phyloP scores from a whole-genome alignment of 1,140 invertebrate species.

The Gryon sp. region DNA sequence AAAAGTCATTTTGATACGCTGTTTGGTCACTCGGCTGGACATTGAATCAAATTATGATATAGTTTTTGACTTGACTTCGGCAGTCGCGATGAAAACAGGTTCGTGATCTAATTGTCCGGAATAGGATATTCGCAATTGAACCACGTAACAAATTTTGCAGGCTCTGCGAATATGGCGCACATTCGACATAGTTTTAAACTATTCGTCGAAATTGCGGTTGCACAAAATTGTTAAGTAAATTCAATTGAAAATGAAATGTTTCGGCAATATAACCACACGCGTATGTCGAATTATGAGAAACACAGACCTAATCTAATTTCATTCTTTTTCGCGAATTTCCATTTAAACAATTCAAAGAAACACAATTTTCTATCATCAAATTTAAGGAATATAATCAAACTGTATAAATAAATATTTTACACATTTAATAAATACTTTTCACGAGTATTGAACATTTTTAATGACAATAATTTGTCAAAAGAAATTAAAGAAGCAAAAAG shows the following conservation, averaged over 20 bases:
- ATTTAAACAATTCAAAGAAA: too few species aligned
- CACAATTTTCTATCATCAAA: too few species aligned
- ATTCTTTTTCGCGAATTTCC: too few species aligned
- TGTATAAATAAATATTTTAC: too few species aligned
- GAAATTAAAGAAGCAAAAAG: too few species aligned
- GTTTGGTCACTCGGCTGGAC: constrained; percentile 4
- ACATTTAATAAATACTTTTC: too few species aligned
- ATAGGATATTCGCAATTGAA: constrained; percentile 29
- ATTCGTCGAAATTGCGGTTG: constrained; percentile 1
- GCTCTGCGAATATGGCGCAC: neutral
- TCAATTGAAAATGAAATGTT: constrained; percentile 6
- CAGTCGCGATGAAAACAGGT: constrained; percentile 25
- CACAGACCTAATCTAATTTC: too few species aligned
- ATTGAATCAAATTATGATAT: constrained; percentile 31
- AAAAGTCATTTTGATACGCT: too few species aligned
- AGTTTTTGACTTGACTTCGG: constrained; percentile 6
- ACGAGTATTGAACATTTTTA: too few species aligned
- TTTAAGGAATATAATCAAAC: too few species aligned
- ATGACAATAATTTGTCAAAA: too few species aligned
- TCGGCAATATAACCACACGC: neutral
- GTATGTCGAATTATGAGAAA: neutral
- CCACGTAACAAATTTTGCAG: constrained; percentile 31
- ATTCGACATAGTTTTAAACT: constrained; percentile 1
- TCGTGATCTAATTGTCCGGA: constrained; percentile 30
- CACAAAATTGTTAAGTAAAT: constrained; percentile 33